phyloP scores from a whole-genome alignment of 2,797 vertebrate genomes.

The Bradypodion ventrale region DNA sequence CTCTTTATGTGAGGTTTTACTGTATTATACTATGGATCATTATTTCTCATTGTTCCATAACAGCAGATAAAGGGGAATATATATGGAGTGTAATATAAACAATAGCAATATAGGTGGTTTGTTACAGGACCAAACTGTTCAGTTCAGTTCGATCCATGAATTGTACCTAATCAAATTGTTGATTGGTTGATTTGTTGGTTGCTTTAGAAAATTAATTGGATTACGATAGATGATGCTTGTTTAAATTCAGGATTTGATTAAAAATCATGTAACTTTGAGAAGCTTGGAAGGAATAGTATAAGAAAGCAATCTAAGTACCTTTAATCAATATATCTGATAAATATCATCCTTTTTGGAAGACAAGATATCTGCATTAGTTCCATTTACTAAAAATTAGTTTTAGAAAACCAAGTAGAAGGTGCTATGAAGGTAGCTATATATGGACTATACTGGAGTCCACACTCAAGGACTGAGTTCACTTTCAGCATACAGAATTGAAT shows the following conservation, averaged over 20 bases:
- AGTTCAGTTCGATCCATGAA: too few relatives aligned
- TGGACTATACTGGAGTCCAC: neutral
- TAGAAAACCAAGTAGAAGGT: neutral
- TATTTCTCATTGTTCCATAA: neutral
- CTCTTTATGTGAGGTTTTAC: too few relatives aligned
- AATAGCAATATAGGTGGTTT: too few relatives aligned
- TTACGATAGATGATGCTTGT: neutral
- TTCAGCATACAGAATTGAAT: too few relatives aligned
- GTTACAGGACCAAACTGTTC: too few relatives aligned
- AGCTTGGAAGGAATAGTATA: neutral
- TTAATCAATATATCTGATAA: neutral
- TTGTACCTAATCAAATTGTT: neutral
- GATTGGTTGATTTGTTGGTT: neutral
- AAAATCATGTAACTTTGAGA: neutral
- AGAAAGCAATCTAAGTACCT: neutral
- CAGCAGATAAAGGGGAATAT: neutral
- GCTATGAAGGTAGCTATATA: neutral
- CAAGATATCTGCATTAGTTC: too few relatives aligned
- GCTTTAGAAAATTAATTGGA: neutral
- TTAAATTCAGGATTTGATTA: neutral
- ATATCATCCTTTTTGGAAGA: too few relatives aligned
- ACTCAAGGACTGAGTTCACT: neutral
- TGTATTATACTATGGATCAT: neutral
- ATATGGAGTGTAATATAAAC: too few relatives aligned
- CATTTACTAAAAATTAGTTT: neutral